Evolutionary conservation across 2,113 vertebrate genomes (phyloP).

Genomic region (Syrmaticus mikado): DNA sequence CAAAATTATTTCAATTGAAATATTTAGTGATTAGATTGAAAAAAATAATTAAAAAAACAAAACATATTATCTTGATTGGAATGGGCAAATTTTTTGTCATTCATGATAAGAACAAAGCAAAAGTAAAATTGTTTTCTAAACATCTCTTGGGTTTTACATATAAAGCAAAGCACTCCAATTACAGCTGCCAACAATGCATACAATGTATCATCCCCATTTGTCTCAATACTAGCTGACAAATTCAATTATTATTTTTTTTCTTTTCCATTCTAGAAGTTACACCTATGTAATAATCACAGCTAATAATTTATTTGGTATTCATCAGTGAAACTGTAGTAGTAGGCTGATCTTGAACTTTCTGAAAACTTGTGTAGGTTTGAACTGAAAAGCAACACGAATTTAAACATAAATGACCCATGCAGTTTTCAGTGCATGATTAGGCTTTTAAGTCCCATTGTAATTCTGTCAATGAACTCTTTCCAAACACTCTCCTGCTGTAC

Average conservation of each 20-base stretch:
- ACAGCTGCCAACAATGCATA: too few relatives aligned
- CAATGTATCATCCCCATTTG: neutral
- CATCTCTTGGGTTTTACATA: neutral
- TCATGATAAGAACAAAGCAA: neutral
- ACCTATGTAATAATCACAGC: neutral
- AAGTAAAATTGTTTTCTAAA: neutral
- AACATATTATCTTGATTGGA: neutral
- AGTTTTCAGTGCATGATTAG: neutral
- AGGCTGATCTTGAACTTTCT: neutral
- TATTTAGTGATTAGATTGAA: neutral
- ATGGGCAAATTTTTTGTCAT: neutral
- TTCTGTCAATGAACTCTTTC: neutral
- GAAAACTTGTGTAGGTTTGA: neutral
- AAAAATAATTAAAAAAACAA: neutral
- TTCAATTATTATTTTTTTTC: neutral
- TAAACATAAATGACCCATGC: neutral
- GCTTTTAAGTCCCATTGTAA: neutral
- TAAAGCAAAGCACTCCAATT: neutral
- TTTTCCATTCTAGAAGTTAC: neutral
- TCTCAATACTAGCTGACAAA: neutral
- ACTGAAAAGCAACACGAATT: neutral
- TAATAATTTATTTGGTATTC: neutral
- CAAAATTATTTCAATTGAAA: neutral
- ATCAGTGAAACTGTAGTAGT: neutral
- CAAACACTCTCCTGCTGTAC: neutral